Evolutionary conservation across 1,140 invertebrate species (phyloP), one percentile per base, ranked within the genome.

Genomic region (Cheumatopsyche charites): DNA sequence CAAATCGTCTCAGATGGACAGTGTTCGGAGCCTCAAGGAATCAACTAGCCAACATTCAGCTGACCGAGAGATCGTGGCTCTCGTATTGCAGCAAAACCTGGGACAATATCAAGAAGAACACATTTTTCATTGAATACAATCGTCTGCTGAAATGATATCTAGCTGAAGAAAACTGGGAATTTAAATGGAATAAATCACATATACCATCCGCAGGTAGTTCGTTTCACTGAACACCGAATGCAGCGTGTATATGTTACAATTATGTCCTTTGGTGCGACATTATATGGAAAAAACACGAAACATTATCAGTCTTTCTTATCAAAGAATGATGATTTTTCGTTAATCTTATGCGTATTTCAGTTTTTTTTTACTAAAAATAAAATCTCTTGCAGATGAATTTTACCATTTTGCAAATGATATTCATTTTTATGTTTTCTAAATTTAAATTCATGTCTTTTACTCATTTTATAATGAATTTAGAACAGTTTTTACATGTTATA

Each of bases 41-140:
- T 79, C 83, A 88, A 62, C 82, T 92, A 62, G 90, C 88, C 0
- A 88, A 89, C 63, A 79, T 83, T 0, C 83, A 87, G 36, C 78
- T 91, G 21, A 89, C 88, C 0, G 91, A 92, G 79, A 90, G 87
- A 79, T 90, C 88, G 74, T 92, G 91, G 91, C 88, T 92, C 77
- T 89, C 92, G 71, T 94, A 92, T 81, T 90, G 91, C 75, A 87
- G 86, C 17, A 92, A 92, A 84, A 90, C 91, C 0, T 92, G 92
- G 89, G 93, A 94, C 69, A 88, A 88, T 13, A 90, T 94, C 6
- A 92, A 91, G 76, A 95, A 94, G 78, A 94, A 91, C 76, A 89
- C 90, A 43, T 88, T 94, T 72, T 92, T 92, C 78, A 87, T 91
- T 63, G 92, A 95, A 79, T 95, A 94, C 79, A 91, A 90, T 76